Evolutionary conservation across 2,113 vertebrate species (phyloP).

Genomic region (Xerus inauris): DNA sequence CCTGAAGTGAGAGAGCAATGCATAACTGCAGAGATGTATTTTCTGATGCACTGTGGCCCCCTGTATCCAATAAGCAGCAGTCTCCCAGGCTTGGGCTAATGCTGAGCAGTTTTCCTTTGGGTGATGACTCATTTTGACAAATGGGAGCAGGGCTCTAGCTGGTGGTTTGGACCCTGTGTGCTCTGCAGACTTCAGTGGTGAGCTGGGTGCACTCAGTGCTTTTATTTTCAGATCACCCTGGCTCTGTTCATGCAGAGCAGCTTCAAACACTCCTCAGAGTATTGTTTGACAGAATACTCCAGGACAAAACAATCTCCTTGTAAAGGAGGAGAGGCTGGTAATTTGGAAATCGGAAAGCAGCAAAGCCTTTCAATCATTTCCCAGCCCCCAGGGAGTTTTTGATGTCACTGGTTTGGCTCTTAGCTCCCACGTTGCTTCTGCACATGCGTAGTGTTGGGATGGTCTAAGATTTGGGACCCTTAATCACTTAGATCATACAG

Average conservation of each 20-base stretch:
- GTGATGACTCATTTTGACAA: background rate
- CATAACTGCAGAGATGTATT: background rate
- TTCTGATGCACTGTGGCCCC: fast-evolving
- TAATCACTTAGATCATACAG: background rate
- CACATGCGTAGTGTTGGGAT: background rate
- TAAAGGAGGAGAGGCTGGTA: background rate
- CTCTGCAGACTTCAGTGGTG: background rate
- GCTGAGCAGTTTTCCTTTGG: conserved; percentile 43
- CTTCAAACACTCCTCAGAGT: fast-evolving
- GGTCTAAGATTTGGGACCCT: background rate
- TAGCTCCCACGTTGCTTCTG: background rate
- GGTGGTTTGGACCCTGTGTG: fast-evolving
- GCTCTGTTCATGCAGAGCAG: background rate
- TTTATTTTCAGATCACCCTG: background rate
- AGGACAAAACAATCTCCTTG: background rate
- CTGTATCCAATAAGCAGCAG: background rate
- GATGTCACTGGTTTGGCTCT: background rate
- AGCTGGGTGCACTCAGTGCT: background rate
- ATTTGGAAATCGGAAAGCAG: conserved; percentile 26
- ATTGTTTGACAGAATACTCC: background rate
- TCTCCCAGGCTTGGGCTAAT: conserved; percentile 49
- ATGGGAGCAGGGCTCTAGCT: background rate
- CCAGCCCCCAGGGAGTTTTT: background rate
- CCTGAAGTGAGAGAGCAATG: background rate
- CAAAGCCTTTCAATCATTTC: background rate